Conservation (phyloP, 1,140 invertebrate genomes). For the Rhagoletis pomonella region DNA sequence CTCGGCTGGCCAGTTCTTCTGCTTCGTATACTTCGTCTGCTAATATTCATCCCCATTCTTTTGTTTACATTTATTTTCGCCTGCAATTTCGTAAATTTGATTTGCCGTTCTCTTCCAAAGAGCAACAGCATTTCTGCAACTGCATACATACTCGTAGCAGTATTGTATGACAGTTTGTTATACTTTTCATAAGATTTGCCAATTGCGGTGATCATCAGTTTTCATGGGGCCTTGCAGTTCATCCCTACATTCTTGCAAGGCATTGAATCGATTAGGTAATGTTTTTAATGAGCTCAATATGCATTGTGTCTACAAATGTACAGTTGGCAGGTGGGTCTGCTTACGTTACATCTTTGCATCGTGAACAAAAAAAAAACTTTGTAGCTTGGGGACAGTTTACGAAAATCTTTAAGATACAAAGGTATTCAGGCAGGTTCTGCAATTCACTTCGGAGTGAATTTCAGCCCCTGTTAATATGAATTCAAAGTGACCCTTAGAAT, state of each 20-base stretch:
- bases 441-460: no score
- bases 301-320: neutral
- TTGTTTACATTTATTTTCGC: conserved; percentile 46
- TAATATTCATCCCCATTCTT: neutral
- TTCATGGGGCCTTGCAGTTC: neutral
- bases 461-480: no score
- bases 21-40: neutral
- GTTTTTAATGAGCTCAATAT: neutral
- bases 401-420: no score
- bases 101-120: conserved; percentile 21
- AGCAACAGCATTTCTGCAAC: neutral
- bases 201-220: neutral
- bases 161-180: neutral
- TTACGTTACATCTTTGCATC: no score
- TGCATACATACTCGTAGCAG: neutral
- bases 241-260: neutral
- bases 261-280: no score
- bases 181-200: neutral
- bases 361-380: no score
- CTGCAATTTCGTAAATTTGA: conserved; percentile 51
- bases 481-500: no score
- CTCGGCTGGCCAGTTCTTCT: neutral
- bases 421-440: no score
- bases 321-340: no score
- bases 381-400: no score